Evolutionary conservation across 2,113 vertebrate genomes (phyloP).

Genomic region (Proterorhinus semilunaris): DNA sequence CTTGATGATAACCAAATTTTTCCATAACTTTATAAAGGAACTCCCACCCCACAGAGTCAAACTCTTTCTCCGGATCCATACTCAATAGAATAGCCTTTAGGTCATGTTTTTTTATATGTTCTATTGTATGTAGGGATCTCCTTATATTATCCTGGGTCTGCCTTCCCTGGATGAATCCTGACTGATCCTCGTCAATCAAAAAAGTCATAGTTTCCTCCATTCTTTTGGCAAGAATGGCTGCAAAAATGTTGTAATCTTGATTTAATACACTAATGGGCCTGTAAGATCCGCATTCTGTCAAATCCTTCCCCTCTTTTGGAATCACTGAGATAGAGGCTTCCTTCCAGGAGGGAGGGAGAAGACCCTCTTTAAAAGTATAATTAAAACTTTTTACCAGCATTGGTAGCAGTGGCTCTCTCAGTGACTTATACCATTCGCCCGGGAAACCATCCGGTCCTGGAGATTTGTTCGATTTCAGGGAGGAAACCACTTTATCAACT

Average conservation of each 20-base stretch:
- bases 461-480: too few relatives aligned
- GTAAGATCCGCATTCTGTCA: too few relatives aligned
- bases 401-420: too few relatives aligned
- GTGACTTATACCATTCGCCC: too few relatives aligned
- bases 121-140: neutral
- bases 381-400: too few relatives aligned
- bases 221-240: neutral
- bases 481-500: too few relatives aligned
- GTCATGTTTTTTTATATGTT: neutral
- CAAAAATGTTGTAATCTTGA: neutral
- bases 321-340: too few relatives aligned
- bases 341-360: too few relatives aligned
- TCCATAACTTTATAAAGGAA: neutral
- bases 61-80: neutral
- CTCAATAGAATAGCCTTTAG: neutral
- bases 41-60: neutral
- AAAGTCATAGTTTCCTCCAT: neutral
- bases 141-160: neutral
- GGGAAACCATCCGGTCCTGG: too few relatives aligned
- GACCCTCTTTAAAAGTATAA: too few relatives aligned
- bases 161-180: neutral
- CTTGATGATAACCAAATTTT: neutral
- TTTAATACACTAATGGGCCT: too few relatives aligned
- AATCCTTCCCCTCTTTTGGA: too few relatives aligned
- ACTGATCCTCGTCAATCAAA: neutral